Evolutionary conservation across 2,113 vertebrate genomes (phyloP).

Genomic region (Oophaga pumilio): DNA sequence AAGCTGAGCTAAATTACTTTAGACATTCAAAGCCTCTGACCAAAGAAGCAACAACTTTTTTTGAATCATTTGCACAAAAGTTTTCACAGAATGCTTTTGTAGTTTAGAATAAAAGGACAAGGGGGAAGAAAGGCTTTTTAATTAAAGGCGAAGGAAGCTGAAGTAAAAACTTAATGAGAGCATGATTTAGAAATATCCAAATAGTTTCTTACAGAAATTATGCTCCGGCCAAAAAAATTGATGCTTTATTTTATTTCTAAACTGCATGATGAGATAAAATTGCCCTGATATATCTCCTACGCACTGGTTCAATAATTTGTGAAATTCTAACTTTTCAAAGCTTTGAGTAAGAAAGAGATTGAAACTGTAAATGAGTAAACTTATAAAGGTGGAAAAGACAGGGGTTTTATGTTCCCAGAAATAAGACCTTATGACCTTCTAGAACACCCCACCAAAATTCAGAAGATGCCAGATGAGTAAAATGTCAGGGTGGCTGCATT

Average conservation of each 20-base stretch:
- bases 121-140: slow-evolving; percentile 23
- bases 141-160: not conserved
- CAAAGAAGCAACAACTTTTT: slow-evolving; percentile 21
- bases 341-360: not conserved
- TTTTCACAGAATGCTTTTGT: slow-evolving; percentile 25
- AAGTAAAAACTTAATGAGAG: slow-evolving; percentile 24
- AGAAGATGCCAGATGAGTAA: too few species aligned
- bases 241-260: not conserved
- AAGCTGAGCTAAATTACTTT: slow-evolving; percentile 26
- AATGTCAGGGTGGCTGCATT: too few species aligned
- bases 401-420: too few species aligned
- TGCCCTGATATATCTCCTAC: not conserved
- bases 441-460: too few species aligned
- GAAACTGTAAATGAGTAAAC: not conserved
- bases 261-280: not conserved
- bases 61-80: slow-evolving; percentile 26
- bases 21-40: slow-evolving; percentile 36
- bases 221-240: not conserved
- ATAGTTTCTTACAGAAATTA: not conserved
- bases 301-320: not conserved
- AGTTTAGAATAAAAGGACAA: slow-evolving; percentile 38
- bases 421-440: too few species aligned
- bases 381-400: too few species aligned
- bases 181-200: not conserved
- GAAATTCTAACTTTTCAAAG: not conserved